Percentiles rank a stretch among this genome's conserved stretches.
phyloP scores from a whole-genome alignment of 2,888 invertebrate species.

The Atethmia centrago region DNA sequence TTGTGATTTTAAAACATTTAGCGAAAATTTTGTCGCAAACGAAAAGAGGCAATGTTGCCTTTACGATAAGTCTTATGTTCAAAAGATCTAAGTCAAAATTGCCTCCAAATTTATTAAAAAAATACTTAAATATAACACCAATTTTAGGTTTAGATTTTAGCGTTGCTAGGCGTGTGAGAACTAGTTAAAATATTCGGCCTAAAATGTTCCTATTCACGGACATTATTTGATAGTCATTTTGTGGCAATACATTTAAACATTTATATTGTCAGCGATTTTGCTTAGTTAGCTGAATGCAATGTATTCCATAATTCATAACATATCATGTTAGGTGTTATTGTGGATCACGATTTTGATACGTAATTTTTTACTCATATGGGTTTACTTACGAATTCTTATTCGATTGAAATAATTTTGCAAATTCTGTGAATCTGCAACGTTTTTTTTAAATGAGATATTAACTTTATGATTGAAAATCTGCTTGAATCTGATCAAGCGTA shows the following conservation, averaged over 20 bases:
- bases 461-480: not conserved
- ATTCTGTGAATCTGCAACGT: not conserved
- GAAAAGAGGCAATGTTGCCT: not conserved
- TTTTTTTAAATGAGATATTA: not conserved
- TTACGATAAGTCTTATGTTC: not conserved
- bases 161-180: constrained; percentile 54
- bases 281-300: constrained; percentile 29
- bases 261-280: constrained; percentile 11
- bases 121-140: constrained; percentile 40
- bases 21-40: not conserved
- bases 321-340: constrained; percentile 1
- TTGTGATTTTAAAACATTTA: constrained; percentile 39
- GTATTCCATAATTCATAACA: constrained; percentile 32
- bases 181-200: constrained; percentile 60
- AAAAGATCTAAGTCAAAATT: constrained; percentile 51
- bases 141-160: constrained; percentile 53
- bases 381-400: not conserved
- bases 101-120: constrained; percentile 18
- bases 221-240: constrained; percentile 32
- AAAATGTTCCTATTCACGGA: constrained; percentile 57
- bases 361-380: not conserved
- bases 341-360: not conserved
- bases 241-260: not conserved
- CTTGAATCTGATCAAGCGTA: not conserved
- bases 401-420: constrained; percentile 33